Evolutionary conservation across 2,888 invertebrate genomes (phyloP).

Genomic region (Malachius bipustulatus): DNA sequence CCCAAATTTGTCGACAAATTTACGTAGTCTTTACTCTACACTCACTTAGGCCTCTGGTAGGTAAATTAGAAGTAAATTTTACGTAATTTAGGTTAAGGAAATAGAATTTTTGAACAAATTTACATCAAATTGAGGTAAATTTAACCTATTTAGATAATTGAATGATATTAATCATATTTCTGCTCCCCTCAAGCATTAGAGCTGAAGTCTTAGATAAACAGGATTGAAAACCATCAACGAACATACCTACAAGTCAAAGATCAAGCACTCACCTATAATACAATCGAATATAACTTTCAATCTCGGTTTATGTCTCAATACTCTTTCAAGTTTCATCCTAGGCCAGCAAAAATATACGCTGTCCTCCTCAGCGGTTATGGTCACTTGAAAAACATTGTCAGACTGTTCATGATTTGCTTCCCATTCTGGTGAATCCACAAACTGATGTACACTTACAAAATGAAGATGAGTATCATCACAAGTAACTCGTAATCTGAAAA

Average conservation of each 20-base stretch:
- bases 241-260: constrained; percentile 7
- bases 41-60: no score
- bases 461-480: constrained; percentile 75
- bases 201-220: no score
- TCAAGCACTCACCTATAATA: constrained; percentile 62
- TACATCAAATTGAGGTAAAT: no score
- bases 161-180: no score
- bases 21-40: no score
- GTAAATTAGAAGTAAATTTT: no score
- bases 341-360: constrained; percentile 71
- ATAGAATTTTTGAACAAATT: no score
- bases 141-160: no score
- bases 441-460: constrained; percentile 68
- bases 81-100: no score
- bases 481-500: constrained; percentile 61
- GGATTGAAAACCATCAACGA: constrained; percentile 22
- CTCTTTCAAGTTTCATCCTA: constrained; percentile 59
- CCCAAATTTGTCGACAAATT: no score
- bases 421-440: constrained; percentile 85
- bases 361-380: constrained; percentile 65
- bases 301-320: constrained; percentile 60
- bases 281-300: constrained; percentile 65
- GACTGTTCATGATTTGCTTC: constrained; percentile 68
- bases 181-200: no score
- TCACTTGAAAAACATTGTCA: constrained; percentile 69